A percentile compares a stretch with the other conserved stretches of the same genome.
Conservation (phyloP, 2,113 vertebrate species). For the Sinocyclocheilus grahami region DNA sequence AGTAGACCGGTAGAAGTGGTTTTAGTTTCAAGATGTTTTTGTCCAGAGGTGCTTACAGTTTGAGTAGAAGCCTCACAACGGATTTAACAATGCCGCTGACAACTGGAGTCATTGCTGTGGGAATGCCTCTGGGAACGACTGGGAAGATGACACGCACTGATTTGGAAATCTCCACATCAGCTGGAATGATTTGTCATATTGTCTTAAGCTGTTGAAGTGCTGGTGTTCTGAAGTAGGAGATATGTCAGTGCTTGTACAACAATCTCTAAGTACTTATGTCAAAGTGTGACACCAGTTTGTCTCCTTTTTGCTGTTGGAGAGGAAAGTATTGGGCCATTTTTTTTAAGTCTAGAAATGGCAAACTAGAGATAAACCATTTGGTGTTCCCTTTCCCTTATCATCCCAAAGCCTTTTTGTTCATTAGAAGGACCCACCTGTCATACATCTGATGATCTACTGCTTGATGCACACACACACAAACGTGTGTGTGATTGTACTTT, state of each 20-base stretch:
- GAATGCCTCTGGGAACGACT: conserved; percentile 38
- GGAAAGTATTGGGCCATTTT: conserved; percentile 69
- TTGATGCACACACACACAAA: conserved; percentile 58
- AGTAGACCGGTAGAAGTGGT: neutral
- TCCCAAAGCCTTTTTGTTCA: conserved; percentile 55
- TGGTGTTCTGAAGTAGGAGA: conserved; percentile 74
- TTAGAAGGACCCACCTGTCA: conserved; percentile 51
- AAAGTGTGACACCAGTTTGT: conserved; percentile 39
- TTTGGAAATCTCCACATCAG: conserved; percentile 44
- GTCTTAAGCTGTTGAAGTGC: conserved; percentile 75
- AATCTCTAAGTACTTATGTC: conserved; percentile 48
- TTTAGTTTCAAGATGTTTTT: conserved; percentile 29
- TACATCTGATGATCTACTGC: conserved; percentile 69
- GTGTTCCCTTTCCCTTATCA: conserved; percentile 71
- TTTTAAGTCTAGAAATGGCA: conserved; percentile 77
- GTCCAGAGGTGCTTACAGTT: conserved; percentile 38
- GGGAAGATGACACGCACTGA: neutral
- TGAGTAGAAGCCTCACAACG: conserved; percentile 9
- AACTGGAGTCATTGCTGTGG: conserved; percentile 10
- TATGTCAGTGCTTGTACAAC: conserved; percentile 74
- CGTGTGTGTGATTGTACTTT: conserved; percentile 46
- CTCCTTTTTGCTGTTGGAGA: conserved; percentile 64
- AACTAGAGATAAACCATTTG: conserved; percentile 74
- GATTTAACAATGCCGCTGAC: conserved; percentile 36
- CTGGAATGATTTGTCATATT: conserved; percentile 47